Evolutionary conservation across 2,888 invertebrate species (phyloP).

Genomic region (Latrodectus hesperus): DNA sequence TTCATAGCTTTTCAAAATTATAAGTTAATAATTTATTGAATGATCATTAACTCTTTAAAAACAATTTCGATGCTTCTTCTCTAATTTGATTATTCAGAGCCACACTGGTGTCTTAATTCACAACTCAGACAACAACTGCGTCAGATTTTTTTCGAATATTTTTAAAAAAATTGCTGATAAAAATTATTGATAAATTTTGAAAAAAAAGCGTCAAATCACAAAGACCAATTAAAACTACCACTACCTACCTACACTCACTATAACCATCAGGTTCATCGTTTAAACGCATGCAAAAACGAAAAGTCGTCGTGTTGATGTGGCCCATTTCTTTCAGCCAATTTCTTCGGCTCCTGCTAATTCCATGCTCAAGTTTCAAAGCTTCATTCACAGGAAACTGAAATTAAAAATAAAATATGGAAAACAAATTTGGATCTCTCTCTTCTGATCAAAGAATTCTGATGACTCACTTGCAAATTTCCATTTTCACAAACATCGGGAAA

Average conservation of each 20-base stretch:
- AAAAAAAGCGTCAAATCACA: neutral
- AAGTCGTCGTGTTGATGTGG: slow-evolving; percentile 13
- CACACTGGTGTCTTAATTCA: too few species aligned
- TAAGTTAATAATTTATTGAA: too few species aligned
- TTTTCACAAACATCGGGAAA: slow-evolving; percentile 37
- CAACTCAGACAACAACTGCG: too few species aligned
- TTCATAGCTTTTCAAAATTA: too few species aligned
- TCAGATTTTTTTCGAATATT: too few species aligned
- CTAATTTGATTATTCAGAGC: too few species aligned
- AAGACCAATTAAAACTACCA: neutral
- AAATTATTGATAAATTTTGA: neutral
- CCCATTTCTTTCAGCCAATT: slow-evolving; percentile 31
- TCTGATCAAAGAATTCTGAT: neutral
- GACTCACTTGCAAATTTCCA: slow-evolving; percentile 24
- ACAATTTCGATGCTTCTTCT: too few species aligned
- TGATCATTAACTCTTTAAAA: too few species aligned
- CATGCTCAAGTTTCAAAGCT: slow-evolving; percentile 17
- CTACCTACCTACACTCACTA: slow-evolving; percentile 30
- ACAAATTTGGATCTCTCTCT: neutral
- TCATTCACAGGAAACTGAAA: slow-evolving; percentile 32
- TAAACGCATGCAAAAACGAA: slow-evolving; percentile 11
- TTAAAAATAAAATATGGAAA: slow-evolving; percentile 2
- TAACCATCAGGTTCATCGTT: neutral
- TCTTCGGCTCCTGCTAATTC: neutral
- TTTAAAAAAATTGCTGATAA: neutral